These are phyloP conservation scores for Campoletis raptor DNA, from an alignment of 2,888 invertebrate genomes.

Conservation along the genomic window DNA sequence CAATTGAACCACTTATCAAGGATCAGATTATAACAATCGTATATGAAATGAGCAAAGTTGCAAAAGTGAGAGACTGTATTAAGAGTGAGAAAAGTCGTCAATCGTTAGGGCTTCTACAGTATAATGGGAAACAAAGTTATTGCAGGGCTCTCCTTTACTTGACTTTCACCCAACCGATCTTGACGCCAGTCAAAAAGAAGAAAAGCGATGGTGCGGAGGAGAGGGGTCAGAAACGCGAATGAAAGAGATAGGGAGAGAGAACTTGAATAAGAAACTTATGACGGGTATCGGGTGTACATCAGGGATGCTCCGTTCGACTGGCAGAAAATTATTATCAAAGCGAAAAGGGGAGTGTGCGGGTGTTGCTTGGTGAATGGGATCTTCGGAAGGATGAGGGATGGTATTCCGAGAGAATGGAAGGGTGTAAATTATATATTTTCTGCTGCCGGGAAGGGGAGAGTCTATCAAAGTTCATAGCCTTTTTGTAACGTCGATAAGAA, in stretches of 20 bases:
- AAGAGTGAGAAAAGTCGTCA: slow-evolving; percentile 22
- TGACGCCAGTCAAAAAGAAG: neutral
- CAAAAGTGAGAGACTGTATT: neutral
- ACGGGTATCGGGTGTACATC: slow-evolving; percentile 57
- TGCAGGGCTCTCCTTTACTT: slow-evolving; percentile 31
- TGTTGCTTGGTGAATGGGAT: neutral
- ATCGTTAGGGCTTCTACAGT: slow-evolving; percentile 30
- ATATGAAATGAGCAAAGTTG: slow-evolving; percentile 42
- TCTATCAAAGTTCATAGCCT: slow-evolving; percentile 46
- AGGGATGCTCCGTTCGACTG: slow-evolving; percentile 39
- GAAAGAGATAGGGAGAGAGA: neutral
- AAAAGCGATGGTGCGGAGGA: neutral
- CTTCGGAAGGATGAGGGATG: slow-evolving; percentile 16
- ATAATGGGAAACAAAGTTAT: slow-evolving; percentile 41
- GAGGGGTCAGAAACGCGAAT: neutral
- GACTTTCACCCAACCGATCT: slow-evolving; percentile 1
- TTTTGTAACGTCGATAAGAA: slow-evolving; percentile 61
- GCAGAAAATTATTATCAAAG: slow-evolving; percentile 61
- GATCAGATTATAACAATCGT: slow-evolving; percentile 31
- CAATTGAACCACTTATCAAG: slow-evolving; percentile 28
- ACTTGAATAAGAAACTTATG: slow-evolving; percentile 60
- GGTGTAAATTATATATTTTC: slow-evolving; percentile 58
- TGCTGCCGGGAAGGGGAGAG: slow-evolving; percentile 14
- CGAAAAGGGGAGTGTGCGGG: slow-evolving; percentile 24
- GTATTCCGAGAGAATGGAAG: slow-evolving; percentile 12